Conservation (phyloP, 2,888 invertebrate genomes). For the Acleris sparsana region DNA sequence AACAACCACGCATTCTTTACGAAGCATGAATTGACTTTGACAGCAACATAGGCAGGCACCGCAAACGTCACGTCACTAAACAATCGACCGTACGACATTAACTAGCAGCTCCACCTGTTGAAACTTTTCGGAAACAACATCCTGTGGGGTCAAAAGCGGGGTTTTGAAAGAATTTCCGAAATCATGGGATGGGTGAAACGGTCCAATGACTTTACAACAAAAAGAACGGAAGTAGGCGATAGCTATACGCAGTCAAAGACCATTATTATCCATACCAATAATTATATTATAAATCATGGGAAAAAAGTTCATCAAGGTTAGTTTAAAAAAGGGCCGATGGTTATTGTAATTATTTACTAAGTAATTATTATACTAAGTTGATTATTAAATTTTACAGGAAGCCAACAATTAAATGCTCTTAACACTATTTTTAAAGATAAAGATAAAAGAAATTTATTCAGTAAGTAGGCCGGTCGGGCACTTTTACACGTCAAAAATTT, state of each 20-base stretch:
- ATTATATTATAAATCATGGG: slow-evolving; percentile 50
- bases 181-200: slow-evolving; percentile 69
- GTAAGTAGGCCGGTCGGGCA: too few species aligned
- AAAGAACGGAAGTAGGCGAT: slow-evolving; percentile 62
- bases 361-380: background rate
- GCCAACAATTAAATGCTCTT: background rate
- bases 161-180: slow-evolving; percentile 66
- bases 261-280: slow-evolving; percentile 48
- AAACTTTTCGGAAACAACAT: slow-evolving; percentile 57
- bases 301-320: slow-evolving; percentile 39
- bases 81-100: slow-evolving; percentile 52
- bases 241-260: slow-evolving; percentile 56
- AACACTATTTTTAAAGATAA: background rate
- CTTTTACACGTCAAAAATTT: too few species aligned
- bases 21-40: slow-evolving; percentile 45
- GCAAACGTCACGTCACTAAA: slow-evolving; percentile 65
- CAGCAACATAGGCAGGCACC: slow-evolving; percentile 63
- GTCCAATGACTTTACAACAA: slow-evolving; percentile 69
- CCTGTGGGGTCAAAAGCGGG: slow-evolving; percentile 61
- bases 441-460: too few species aligned
- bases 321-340: background rate
- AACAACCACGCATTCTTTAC: slow-evolving; percentile 30
- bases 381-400: background rate
- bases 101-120: slow-evolving; percentile 77
- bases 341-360: background rate